phyloP scores from a whole-genome alignment of 1,140 invertebrate genomes.

The Subanguina moxae region DNA sequence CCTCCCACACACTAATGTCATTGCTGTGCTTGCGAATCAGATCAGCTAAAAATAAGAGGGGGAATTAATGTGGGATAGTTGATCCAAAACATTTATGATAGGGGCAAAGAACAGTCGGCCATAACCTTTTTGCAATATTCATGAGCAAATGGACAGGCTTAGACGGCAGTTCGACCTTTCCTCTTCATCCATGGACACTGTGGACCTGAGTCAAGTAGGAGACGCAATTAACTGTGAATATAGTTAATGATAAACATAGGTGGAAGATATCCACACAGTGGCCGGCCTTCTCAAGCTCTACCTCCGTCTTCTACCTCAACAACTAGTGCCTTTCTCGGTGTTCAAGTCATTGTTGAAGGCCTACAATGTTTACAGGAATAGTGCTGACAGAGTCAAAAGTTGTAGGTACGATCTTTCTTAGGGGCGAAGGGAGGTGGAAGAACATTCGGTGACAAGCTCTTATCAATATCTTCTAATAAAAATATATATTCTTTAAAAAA shows the following conservation, averaged over 20 bases:
- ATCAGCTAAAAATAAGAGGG: neutral
- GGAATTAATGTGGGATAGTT: neutral
- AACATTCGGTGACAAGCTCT: too few relatives aligned
- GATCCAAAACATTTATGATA: neutral
- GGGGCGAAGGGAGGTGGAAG: too few relatives aligned
- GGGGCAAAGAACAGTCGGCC: too few relatives aligned
- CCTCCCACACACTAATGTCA: constrained; percentile 49
- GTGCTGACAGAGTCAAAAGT: constrained; percentile 67
- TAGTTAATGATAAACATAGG: neutral
- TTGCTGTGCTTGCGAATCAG: constrained; percentile 20
- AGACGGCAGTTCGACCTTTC: too few relatives aligned
- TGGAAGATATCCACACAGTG: constrained; percentile 58
- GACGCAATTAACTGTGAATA: too few relatives aligned
- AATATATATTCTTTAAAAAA: neutral
- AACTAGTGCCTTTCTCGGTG: constrained; percentile 79
- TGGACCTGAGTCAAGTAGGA: too few relatives aligned
- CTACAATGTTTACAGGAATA: constrained; percentile 59
- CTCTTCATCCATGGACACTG: too few relatives aligned
- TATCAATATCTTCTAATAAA: neutral
- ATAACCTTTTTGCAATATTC: too few relatives aligned
- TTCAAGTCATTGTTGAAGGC: constrained; percentile 60
- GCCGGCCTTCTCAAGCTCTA: constrained; percentile 79
- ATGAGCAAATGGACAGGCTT: constrained; percentile 57
- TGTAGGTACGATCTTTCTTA: too few relatives aligned
- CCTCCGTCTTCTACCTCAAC: constrained; percentile 77